Evolutionary conservation across 2,797 vertebrate genomes (phyloP).

Genomic region (Trachurus trachurus): DNA sequence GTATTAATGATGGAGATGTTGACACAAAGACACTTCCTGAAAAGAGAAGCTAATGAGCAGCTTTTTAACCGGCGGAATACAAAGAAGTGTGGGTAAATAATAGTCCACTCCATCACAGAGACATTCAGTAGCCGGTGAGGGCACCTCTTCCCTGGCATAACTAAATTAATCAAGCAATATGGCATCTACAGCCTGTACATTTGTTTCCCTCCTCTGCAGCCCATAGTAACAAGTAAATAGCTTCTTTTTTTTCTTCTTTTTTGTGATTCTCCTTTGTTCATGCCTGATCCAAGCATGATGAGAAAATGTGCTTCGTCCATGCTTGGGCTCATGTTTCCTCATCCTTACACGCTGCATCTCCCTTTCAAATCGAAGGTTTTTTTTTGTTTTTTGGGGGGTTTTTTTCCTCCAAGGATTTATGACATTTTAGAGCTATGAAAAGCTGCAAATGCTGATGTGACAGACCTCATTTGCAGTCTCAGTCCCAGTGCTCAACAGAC

Average conservation of each 20-base stretch:
- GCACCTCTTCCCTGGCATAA: slow-evolving; percentile 2
- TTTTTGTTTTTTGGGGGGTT: neutral
- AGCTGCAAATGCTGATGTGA: slow-evolving; percentile 75
- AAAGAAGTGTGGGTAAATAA: slow-evolving; percentile 22
- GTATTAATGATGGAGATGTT: slow-evolving; percentile 57
- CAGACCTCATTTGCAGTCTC: slow-evolving; percentile 76
- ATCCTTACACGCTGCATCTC: slow-evolving; percentile 49
- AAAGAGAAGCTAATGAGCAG: slow-evolving; percentile 42
- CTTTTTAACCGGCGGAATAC: slow-evolving; percentile 35
- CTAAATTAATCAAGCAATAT: slow-evolving; percentile 20
- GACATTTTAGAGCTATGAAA: slow-evolving; percentile 71
- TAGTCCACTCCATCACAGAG: slow-evolving; percentile 4
- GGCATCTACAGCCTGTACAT: slow-evolving; percentile 15
- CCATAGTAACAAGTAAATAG: slow-evolving; percentile 32
- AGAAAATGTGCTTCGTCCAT: slow-evolving; percentile 39
- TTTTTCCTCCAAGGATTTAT: slow-evolving; percentile 64
- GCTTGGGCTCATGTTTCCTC: slow-evolving; percentile 48
- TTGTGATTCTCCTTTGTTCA: slow-evolving; percentile 7
- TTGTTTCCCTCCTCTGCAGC: slow-evolving; percentile 23
- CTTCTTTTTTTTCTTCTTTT: slow-evolving; percentile 23
- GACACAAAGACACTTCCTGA: slow-evolving; percentile 29
- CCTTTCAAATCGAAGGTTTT: slow-evolving; percentile 56
- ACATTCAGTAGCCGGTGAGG: neutral
- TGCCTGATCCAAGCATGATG: slow-evolving; percentile 29
- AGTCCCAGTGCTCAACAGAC: slow-evolving; percentile 58